A percentile compares a stretch with the other conserved stretches of the same genome.
Conservation (phyloP, 2,113 vertebrate species). For the Eolophus roseicapilla region DNA sequence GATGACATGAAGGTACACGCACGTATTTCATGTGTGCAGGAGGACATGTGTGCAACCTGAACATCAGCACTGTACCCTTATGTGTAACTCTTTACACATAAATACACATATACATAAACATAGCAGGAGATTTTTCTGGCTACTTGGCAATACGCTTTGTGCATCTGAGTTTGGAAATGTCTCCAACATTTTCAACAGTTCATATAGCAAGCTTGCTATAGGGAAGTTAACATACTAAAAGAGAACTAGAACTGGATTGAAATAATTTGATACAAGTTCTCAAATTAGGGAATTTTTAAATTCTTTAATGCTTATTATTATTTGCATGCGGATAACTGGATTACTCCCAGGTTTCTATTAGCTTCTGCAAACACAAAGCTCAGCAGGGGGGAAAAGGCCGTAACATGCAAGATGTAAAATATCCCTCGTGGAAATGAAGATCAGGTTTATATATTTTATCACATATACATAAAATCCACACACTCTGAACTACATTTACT, state of each 20-base stretch:
- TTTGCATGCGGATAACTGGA: neutral
- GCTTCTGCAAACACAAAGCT: neutral
- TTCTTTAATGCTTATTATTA: neutral
- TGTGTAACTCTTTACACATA: neutral
- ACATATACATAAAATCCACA: neutral
- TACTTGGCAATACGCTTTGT: slow-evolving; percentile 7
- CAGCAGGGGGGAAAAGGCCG: neutral
- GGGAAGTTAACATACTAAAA: neutral
- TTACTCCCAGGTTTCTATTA: neutral
- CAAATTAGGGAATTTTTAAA: neutral
- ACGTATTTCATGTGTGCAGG: neutral
- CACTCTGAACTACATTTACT: neutral
- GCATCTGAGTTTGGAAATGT: slow-evolving; percentile 38
- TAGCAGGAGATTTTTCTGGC: neutral
- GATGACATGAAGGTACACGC: neutral
- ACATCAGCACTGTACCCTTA: neutral
- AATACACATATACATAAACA: neutral
- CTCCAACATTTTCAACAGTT: neutral
- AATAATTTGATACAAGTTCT: neutral
- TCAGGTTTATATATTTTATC: neutral
- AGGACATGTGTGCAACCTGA: neutral
- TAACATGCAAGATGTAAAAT: neutral
- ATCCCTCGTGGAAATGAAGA: neutral
- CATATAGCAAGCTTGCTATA: neutral
- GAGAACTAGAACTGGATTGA: neutral